Evolutionary conservation across 2,888 invertebrate genomes (phyloP).

Genomic region (Eristalis pertinax): DNA sequence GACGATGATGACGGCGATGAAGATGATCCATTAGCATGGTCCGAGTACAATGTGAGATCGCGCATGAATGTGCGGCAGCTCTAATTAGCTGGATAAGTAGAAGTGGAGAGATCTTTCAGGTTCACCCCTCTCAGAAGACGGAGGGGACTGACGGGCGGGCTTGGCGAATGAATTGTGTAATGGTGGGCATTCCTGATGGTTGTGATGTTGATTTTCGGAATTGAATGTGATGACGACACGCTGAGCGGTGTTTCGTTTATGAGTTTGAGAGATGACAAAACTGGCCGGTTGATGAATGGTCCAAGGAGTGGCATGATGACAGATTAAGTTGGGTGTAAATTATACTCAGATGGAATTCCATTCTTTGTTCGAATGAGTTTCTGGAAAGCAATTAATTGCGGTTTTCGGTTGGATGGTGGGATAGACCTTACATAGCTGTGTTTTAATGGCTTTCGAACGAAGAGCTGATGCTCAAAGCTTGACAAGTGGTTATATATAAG

Average conservation of each 20-base stretch:
- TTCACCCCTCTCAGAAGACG: slow-evolving; percentile 1
- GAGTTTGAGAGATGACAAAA: slow-evolving; percentile 67
- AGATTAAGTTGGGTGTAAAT: slow-evolving; percentile 71
- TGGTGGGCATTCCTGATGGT: slow-evolving; percentile 54
- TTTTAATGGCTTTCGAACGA: not conserved
- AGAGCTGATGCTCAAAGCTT: not conserved
- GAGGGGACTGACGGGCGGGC: not conserved
- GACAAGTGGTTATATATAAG: not conserved
- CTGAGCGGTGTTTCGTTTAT: slow-evolving; percentile 68
- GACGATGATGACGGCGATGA: slow-evolving; percentile 53
- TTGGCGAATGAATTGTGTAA: slow-evolving; percentile 34
- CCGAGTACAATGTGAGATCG: slow-evolving; percentile 68
- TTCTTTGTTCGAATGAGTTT: slow-evolving; percentile 28
- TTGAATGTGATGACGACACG: slow-evolving; percentile 68
- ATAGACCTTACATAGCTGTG: not conserved
- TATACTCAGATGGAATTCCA: slow-evolving; percentile 60
- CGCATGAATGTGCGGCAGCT: slow-evolving; percentile 78
- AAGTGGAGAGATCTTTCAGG: slow-evolving; percentile 77
- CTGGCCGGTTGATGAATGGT: slow-evolving; percentile 60
- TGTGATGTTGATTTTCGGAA: slow-evolving; percentile 67
- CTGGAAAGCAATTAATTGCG: slow-evolving; percentile 19
- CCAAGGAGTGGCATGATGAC: slow-evolving; percentile 68
- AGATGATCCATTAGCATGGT: slow-evolving; percentile 71
- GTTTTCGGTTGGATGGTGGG: slow-evolving; percentile 15
- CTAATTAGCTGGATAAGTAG: slow-evolving; percentile 81